phyloP scores from a whole-genome alignment of 2,113 vertebrate genomes.

The Cnemophilus loriae region DNA sequence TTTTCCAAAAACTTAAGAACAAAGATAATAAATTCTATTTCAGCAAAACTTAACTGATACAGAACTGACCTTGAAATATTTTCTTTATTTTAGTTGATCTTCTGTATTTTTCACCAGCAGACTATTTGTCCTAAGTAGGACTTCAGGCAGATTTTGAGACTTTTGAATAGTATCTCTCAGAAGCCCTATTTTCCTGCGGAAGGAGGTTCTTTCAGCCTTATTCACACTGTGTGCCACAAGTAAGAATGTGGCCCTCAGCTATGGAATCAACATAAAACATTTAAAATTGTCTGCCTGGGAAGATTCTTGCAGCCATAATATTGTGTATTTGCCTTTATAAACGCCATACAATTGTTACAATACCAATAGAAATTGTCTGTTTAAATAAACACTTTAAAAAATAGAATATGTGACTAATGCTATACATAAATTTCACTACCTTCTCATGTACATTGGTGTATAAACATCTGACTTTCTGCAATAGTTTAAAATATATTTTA shows the following conservation, averaged over 20 bases:
- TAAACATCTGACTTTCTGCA: not conserved
- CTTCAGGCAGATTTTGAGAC: not conserved
- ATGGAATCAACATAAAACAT: not conserved
- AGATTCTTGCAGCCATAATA: not conserved
- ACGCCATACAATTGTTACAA: not conserved
- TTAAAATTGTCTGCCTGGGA: not conserved
- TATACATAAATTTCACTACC: not conserved
- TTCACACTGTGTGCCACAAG: not conserved
- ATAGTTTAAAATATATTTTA: not conserved
- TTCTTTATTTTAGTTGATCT: not conserved
- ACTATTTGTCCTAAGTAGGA: not conserved
- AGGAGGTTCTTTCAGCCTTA: not conserved
- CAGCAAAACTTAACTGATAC: not conserved
- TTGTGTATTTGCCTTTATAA: not conserved
- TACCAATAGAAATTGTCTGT: not conserved
- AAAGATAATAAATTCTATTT: not conserved
- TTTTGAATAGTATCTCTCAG: not conserved
- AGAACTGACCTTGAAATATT: not conserved
- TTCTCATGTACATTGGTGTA: not conserved
- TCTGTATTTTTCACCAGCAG: not conserved
- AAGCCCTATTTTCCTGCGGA: not conserved
- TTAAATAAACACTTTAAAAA: not conserved
- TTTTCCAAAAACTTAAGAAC: not conserved
- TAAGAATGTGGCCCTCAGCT: not conserved
- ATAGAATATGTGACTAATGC: fast-evolving